phyloP scores from a whole-genome alignment of 2,888 invertebrate species.

The Epicampocera succincta region DNA sequence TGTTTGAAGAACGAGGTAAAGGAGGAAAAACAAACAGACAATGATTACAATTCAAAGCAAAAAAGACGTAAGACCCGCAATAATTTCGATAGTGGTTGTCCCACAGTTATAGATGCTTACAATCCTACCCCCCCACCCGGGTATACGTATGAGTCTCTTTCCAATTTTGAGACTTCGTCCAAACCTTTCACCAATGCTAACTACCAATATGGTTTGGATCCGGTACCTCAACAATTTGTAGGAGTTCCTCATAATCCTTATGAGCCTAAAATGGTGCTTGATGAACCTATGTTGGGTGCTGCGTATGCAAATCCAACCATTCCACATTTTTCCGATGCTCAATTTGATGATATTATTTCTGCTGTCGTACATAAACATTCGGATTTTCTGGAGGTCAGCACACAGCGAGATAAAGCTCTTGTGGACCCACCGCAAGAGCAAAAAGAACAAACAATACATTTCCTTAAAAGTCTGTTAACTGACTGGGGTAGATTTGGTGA shows the following conservation, averaged over 20 bases:
- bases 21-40: background rate
- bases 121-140: slow-evolving; percentile 41
- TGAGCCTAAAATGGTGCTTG: slow-evolving; percentile 35
- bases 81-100: slow-evolving; percentile 49
- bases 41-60: slow-evolving; percentile 34
- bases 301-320: slow-evolving; percentile 29
- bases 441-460: slow-evolving; percentile 75
- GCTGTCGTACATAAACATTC: slow-evolving; percentile 77
- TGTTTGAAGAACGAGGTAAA: background rate
- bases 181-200: background rate
- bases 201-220: slow-evolving; percentile 50
- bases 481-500: slow-evolving; percentile 72
- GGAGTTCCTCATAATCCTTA: slow-evolving; percentile 68
- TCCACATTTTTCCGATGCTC: slow-evolving; percentile 70
- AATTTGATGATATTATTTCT: slow-evolving; percentile 77
- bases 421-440: slow-evolving; percentile 75
- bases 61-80: slow-evolving; percentile 67
- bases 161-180: slow-evolving; percentile 13
- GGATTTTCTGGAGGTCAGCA: slow-evolving; percentile 74
- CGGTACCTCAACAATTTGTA: slow-evolving; percentile 73
- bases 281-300: slow-evolving; percentile 1
- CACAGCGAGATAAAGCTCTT: slow-evolving; percentile 73
- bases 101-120: background rate
- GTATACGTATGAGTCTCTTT: slow-evolving; percentile 6
- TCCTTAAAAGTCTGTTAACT: slow-evolving; percentile 75